Percentiles rank a stretch among this genome's conserved stretches.
Conservation (phyloP, 2,113 vertebrate species). For the Callipepla californica region DNA sequence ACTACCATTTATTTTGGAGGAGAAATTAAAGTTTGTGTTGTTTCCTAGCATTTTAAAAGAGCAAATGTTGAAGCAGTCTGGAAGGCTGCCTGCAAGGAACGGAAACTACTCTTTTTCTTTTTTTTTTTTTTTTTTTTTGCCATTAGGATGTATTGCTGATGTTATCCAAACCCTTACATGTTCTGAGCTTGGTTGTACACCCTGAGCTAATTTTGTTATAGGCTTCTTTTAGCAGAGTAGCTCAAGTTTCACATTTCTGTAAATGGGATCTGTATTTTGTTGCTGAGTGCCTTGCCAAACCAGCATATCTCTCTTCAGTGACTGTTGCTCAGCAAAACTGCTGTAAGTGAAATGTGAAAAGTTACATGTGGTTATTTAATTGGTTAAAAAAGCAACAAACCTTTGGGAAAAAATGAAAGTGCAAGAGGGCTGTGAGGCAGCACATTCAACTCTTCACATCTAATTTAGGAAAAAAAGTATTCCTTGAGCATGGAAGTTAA, state of each 20-base stretch:
- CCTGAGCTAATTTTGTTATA: not conserved
- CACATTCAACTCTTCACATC: not conserved
- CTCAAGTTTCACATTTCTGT: not conserved
- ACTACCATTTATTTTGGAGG: not conserved
- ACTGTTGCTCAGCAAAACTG: not conserved
- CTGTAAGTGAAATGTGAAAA: not conserved
- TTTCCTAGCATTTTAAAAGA: conserved; percentile 38
- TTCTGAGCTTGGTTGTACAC: not conserved
- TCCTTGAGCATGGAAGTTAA: not conserved
- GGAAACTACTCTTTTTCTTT: not conserved
- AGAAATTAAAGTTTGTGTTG: not conserved
- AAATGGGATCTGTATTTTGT: not conserved
- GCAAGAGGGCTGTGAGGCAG: not conserved
- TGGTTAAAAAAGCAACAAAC: not conserved
- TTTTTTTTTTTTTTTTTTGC: not conserved
- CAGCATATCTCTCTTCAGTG: not conserved
- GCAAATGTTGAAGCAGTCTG: conserved; percentile 47
- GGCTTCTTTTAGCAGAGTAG: fast-evolving
- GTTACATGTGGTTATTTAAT: not conserved
- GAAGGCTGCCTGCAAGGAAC: conserved; percentile 9
- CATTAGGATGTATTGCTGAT: not conserved
- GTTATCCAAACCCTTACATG: fast-evolving
- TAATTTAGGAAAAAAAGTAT: not conserved
- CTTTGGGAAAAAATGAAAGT: not conserved
- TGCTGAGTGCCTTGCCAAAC: not conserved